Base-by-base conservation (phyloP, 2,888 invertebrate genomes). In the Xestoiulus laeticollis region DNA sequence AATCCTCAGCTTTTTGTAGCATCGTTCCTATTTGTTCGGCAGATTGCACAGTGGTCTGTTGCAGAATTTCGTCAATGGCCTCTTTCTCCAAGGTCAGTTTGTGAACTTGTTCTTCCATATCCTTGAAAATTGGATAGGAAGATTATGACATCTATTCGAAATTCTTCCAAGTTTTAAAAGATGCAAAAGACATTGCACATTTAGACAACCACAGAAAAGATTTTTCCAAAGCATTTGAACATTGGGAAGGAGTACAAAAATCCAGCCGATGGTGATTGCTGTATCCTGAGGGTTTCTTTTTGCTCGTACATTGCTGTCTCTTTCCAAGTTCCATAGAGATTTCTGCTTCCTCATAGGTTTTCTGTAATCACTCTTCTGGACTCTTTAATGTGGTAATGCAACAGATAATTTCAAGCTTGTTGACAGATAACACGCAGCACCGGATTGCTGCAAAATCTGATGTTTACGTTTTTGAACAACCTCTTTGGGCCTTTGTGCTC, bases 111-210 rank as follows among this genome's bases (percentile, higher is more conserved):
- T 85, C 87, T 8, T 87, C 87, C 33, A 87, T 22, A 16, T 68
- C 87, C 87, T 87, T 87, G 48, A 53, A 26, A 53, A 53, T 87
- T 86, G 53, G 53, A 86, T 53, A 53, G 43, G 78, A 78, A 78
- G 22, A 85, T 85, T 38, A 48, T 22, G 19, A 85, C 48, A 32
- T 4, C 44, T 38, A 4, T 86, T 30, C 32, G 14, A 84, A n/a
- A n/a, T 1, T 33, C 14, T 33, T 85, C 48, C 48, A 30, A 26
- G 3, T 30, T 78, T 30, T 2, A 16, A n/a, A 78, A 78, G 5
- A 78, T 12, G 12, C 68, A 59, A 68, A 26, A 12, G 30, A 68
- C 68, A 12, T 78, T 30, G 30, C 26, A 78, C 78, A 78, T 78
- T 78, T 26, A 32, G 30, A 78, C 78, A 78, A 78, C 30, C 16